Evolutionary conservation across 2,797 vertebrate species (phyloP), one percentile per base, ranked within the genome.

Genomic region (Capromys pilorides): DNA sequence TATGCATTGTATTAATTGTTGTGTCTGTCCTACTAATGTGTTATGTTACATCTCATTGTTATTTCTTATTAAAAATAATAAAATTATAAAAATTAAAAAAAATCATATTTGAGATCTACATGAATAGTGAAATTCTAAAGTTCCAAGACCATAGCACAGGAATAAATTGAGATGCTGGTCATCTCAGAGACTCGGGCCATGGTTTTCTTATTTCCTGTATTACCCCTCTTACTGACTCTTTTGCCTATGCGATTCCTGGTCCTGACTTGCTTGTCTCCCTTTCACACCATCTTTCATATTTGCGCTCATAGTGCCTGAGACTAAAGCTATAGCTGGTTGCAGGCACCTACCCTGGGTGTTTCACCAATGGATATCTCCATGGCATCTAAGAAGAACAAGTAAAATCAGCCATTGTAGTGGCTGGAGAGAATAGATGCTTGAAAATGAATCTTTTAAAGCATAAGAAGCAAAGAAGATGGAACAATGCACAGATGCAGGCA

Each of bases 361-460:
- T 87, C 54, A 39, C 16, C 31, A 82, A 16, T 7, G 54, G 54
- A 49, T 33, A 19, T 4, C 41, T 9, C 75, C 12, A 4, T 6
- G 66, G 26, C 51, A 91, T 18, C 7, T 13, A 78, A 54, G 71
- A 71, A 62, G 41, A 67, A 78, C 36, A 13, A 75, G 21, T 41
- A 62, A 73, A 85, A 67, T 86, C 67, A 88, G 57, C 36, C 16
- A 26, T 8, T 1, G 4, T 71, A 41, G 36, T 49, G 14, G 8
- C 64, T 79, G 51, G 51, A 87, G 61, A 89, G 77, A 62, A 84
- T 0, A 94, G 69, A 49, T 67, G 19, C 8, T 80, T 83, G 9
- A 22, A 88, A 88, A 51, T 7, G 16, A 54, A 66, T 67, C 51
- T 69, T 54, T 66, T 54, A 71, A 94, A 92, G 61, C 19, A 80